These are phyloP conservation scores for Magallana nippona DNA, from an alignment of 2,888 invertebrate genomes.

Conservation along the genomic window DNA sequence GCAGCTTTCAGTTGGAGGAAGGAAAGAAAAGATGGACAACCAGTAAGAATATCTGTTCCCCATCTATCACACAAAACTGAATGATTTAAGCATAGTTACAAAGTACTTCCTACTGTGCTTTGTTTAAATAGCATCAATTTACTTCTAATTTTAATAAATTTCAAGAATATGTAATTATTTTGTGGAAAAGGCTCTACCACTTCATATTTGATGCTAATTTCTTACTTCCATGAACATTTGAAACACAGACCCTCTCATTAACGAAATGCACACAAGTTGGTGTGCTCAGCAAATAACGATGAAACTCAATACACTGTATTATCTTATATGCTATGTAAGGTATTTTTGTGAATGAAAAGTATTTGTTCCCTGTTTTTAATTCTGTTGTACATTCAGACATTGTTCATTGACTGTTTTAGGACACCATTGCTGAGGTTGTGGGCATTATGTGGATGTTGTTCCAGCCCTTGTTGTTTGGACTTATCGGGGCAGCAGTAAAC, in stretches of 20 bases:
- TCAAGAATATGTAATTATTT: no score
- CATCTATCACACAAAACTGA: neutral
- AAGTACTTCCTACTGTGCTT: no score
- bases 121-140: no score
- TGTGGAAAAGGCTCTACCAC: no score
- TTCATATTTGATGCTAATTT: no score
- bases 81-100: neutral
- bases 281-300: no score
- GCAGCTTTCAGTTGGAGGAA: constrained; percentile 79
- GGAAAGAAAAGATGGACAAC: constrained; percentile 62
- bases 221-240: no score
- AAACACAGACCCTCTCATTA: no score
- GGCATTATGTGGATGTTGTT: constrained; percentile 97
- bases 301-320: no score
- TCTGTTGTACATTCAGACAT: neutral
- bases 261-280: no score
- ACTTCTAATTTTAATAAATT: no score
- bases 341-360: neutral
- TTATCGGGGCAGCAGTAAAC: constrained; percentile 94
- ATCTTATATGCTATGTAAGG: no score
- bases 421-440: constrained; percentile 85
- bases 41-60: constrained; percentile 18
- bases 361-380: neutral
- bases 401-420: constrained; percentile 36
- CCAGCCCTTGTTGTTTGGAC: constrained; percentile 94